Percentiles rank a stretch among this genome's conserved stretches.
These are phyloP conservation scores for Hedya salicella DNA, from an alignment of 2,888 invertebrate genomes.

Conservation along the genomic window DNA sequence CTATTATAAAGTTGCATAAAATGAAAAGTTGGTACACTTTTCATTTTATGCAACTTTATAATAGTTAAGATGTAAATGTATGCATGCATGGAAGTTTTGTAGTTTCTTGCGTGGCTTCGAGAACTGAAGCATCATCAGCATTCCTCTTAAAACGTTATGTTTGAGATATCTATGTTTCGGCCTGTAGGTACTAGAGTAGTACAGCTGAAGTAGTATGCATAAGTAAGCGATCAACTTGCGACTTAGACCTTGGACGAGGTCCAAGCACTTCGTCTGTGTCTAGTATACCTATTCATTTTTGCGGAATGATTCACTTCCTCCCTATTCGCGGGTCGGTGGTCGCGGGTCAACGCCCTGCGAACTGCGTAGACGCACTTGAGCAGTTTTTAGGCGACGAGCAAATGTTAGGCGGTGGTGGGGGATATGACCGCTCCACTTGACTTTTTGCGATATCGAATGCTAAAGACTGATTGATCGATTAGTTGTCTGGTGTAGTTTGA, in stretches of 20 bases:
- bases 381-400: slow-evolving; percentile 15
- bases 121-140: no score
- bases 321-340: slow-evolving; percentile 6
- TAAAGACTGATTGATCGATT: slow-evolving; percentile 10
- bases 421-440: neutral
- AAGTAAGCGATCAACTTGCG: no score
- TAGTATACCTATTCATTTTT: slow-evolving; percentile 24
- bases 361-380: slow-evolving; percentile 31
- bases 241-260: neutral
- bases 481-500: slow-evolving; percentile 6
- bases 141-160: no score
- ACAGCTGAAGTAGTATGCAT: no score
- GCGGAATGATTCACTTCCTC: slow-evolving; percentile 21
- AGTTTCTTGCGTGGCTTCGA: no score
- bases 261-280: neutral
- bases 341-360: slow-evolving; percentile 17
- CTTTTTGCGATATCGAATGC: slow-evolving; percentile 8
- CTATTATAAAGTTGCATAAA: no score
- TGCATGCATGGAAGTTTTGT: no score
- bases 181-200: no score
- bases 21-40: no score
- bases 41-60: no score
- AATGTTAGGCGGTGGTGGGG: neutral
- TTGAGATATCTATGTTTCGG: no score
- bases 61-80: no score